Evolutionary conservation across 1,140 invertebrate genomes (phyloP).

Genomic region (Ips typographus): DNA sequence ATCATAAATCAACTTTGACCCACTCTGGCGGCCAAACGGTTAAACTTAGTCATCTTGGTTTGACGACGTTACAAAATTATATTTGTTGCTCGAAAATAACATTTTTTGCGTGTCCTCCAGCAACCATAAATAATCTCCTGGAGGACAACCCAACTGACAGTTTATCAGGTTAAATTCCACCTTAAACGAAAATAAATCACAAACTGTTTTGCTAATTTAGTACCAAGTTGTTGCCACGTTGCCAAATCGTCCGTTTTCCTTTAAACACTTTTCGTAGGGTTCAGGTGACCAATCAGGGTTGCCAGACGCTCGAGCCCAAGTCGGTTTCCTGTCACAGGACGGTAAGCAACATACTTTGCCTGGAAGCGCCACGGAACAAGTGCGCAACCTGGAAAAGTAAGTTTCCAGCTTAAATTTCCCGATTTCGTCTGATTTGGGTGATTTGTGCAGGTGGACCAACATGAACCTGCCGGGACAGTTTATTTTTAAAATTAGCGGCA

Average conservation of each 20-base stretch:
- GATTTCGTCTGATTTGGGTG: background rate
- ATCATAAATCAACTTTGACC: too few species aligned
- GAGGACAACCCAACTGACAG: background rate
- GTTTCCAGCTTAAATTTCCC: background rate
- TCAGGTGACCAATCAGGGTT: conserved; percentile 63
- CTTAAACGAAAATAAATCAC: background rate
- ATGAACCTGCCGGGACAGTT: conserved; percentile 79
- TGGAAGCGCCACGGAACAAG: conserved; percentile 86
- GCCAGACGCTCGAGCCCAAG: conserved; percentile 87
- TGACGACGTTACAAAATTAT: too few species aligned
- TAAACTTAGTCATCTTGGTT: too few species aligned
- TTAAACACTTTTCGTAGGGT: conserved; percentile 49
- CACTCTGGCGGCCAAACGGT: too few species aligned
- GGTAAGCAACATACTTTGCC: conserved; percentile 70
- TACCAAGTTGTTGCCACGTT: too few species aligned
- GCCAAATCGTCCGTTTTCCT: background rate
- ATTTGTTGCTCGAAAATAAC: too few species aligned
- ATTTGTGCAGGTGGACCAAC: conserved; percentile 76
- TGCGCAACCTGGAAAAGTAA: conserved; percentile 72
- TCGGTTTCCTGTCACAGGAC: conserved; percentile 84
- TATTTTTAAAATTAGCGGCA: conserved; percentile 76
- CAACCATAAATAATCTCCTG: too few species aligned
- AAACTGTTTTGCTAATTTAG: background rate
- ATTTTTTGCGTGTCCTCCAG: too few species aligned
- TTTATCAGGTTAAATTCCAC: background rate